These are phyloP conservation scores for Lasiommata megera DNA, from an alignment of 2,888 invertebrate genomes.

Conservation along the genomic window DNA sequence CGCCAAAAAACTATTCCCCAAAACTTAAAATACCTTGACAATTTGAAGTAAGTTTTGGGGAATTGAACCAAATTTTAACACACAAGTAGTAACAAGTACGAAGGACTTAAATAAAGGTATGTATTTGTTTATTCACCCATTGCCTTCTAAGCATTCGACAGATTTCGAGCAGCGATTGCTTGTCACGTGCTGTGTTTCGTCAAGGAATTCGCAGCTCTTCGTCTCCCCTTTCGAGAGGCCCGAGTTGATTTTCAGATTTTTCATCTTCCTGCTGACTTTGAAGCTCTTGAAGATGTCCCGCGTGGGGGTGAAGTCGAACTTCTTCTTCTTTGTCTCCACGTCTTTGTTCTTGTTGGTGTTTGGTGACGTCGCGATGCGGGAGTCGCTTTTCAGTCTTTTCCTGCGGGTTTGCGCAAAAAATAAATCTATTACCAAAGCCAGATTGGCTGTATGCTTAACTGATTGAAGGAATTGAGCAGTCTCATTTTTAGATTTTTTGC, in stretches of 20 bases:
- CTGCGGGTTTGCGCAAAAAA: conserved; percentile 37
- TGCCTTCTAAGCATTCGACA: conserved; percentile 62
- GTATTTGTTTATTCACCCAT: conserved; percentile 19
- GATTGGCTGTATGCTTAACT: too few relatives aligned
- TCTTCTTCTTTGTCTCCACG: conserved; percentile 71
- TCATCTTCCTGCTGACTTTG: conserved; percentile 66
- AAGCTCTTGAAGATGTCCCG: conserved; percentile 73
- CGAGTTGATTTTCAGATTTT: conserved; percentile 58
- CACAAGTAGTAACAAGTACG: too few relatives aligned
- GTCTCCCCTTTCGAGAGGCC: conserved; percentile 60
- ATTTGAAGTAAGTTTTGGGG: too few relatives aligned
- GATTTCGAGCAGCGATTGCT: conserved; percentile 64
- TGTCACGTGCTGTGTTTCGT: conserved; percentile 55
- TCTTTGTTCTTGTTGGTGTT: conserved; percentile 62
- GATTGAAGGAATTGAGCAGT: too few relatives aligned
- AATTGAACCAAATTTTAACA: too few relatives aligned
- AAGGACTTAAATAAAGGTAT: not conserved
- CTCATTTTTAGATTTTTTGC: too few relatives aligned
- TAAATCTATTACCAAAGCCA: too few relatives aligned
- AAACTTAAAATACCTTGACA: too few relatives aligned
- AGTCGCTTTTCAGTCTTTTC: conserved; percentile 76
- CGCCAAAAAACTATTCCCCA: too few relatives aligned
- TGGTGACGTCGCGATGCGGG: conserved; percentile 56
- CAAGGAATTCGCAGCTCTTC: conserved; percentile 73
- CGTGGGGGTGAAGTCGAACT: conserved; percentile 74